Evolutionary conservation across 2,797 vertebrate species (phyloP).

Genomic region (Aythya fuligula): DNA sequence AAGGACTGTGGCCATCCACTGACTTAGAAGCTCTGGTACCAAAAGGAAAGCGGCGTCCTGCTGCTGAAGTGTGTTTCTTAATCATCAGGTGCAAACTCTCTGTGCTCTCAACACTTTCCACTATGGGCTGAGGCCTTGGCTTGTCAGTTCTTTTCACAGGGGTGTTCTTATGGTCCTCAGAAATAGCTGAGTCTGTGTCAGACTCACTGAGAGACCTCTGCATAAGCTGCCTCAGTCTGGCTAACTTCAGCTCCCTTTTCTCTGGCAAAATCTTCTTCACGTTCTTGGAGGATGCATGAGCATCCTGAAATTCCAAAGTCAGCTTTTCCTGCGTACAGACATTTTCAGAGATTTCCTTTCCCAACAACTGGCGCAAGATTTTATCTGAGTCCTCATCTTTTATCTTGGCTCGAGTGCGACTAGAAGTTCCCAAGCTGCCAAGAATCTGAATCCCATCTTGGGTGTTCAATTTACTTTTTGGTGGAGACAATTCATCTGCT

Average conservation of each 20-base stretch:
- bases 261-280: constrained; percentile 81
- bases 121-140: constrained; percentile 88
- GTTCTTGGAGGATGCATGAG: constrained; percentile 73
- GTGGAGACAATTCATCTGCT: constrained; percentile 73
- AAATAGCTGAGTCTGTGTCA: constrained; percentile 88
- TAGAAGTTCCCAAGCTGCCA: constrained; percentile 75
- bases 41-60: constrained; percentile 88
- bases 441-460: constrained; percentile 80
- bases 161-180: constrained; percentile 87
- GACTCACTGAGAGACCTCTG: constrained; percentile 93
- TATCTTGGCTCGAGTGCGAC: constrained; percentile 83
- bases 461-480: constrained; percentile 76
- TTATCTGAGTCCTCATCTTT: constrained; percentile 89
- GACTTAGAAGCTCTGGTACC: constrained; percentile 87
- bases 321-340: constrained; percentile 86
- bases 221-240: constrained; percentile 92
- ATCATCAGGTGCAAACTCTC: constrained; percentile 85
- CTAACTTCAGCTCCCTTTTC: constrained; percentile 90
- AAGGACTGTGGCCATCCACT: constrained; percentile 86
- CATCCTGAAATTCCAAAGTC: constrained; percentile 85
- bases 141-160: constrained; percentile 81
- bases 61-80: constrained; percentile 84
- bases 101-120: constrained; percentile 83
- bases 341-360: constrained; percentile 88
- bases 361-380: constrained; percentile 89